These are phyloP conservation scores for Chaetophractus vellerosus DNA, from an alignment of 2,797 vertebrate genomes.

Conservation along the genomic window DNA sequence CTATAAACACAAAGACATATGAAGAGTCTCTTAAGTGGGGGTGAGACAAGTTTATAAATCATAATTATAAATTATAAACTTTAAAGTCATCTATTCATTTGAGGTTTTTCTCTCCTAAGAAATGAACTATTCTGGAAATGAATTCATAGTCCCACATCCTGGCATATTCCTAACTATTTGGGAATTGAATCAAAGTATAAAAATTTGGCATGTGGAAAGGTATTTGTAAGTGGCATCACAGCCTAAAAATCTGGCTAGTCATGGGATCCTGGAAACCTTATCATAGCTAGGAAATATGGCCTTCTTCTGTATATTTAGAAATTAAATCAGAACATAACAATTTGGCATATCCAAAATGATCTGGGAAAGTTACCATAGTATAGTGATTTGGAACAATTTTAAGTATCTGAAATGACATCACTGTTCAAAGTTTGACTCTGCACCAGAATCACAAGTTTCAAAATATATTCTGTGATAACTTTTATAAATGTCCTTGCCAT, in stretches of 20 bases:
- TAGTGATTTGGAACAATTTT: slow-evolving; percentile 75
- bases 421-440: slow-evolving; percentile 57
- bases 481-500: slow-evolving; percentile 56
- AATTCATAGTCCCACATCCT: slow-evolving; percentile 68
- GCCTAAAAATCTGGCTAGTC: slow-evolving; percentile 68
- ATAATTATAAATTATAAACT: slow-evolving; percentile 45
- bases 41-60: slow-evolving; percentile 41
- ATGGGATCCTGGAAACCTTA: slow-evolving; percentile 77
- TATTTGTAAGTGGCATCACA: slow-evolving; percentile 75
- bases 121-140: slow-evolving; percentile 71
- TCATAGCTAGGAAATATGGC: slow-evolving; percentile 70
- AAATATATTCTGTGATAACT: slow-evolving; percentile 59
- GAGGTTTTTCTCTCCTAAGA: slow-evolving; percentile 63
- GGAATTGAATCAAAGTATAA: slow-evolving; percentile 77
- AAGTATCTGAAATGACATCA: slow-evolving; percentile 60
- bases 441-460: slow-evolving; percentile 58
- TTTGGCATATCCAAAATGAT: slow-evolving; percentile 73
- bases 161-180: slow-evolving; percentile 71
- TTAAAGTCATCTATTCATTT: slow-evolving; percentile 64
- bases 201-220: slow-evolving; percentile 69
- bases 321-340: slow-evolving; percentile 74
- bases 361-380: slow-evolving; percentile 66
- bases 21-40: not conserved
- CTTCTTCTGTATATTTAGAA: slow-evolving; percentile 71
- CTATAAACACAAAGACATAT: not conserved